Base-by-base conservation (phyloP, 1,140 invertebrate species). In the Bemisia tabaci region DNA sequence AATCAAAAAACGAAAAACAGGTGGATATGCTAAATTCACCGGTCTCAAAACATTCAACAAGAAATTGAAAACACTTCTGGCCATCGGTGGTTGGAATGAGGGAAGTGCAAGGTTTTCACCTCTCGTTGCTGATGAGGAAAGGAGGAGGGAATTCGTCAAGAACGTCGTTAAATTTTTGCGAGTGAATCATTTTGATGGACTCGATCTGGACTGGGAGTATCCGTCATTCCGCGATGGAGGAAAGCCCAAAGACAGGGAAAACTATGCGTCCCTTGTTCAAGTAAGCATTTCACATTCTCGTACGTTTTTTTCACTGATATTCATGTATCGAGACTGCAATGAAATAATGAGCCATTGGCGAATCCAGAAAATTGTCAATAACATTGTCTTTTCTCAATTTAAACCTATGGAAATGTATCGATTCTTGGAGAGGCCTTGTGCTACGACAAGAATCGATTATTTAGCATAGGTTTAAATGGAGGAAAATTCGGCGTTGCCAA, bases 181-280 rank as follows among this genome's bases (percentile, higher is more conserved):
- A 69, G 87, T 93, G 73, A 91, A 95, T 75, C 88, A 92, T 72
- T 98, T 98, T 76, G 94, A 98, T 79, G 95, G 95, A 11, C 82
- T 98, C 23, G 95, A 98, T 78, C 80, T 98, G 70, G 94, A 97
- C 75, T 98, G 94, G 94, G 94, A 97, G 75, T 97, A 97, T 80
- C 95, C 95, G 0, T 88, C 89, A 0, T 87, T 89, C 75, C 80
- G 94, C 59, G 94, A 97, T 75, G 95, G 95, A 12, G 90, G 91
- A 67, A 93, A 94, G 72, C 85, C 92, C 0, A 86, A 89, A 61
- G 95, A 98, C 76, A 87, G 85, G 67, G 85, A 91, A 70, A 92
- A 95, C 77, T 98, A 97, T 75, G 90, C 92, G 9, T 83, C 84
- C 71, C 83, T 98, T 22, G 90, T 96, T 27, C 82, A 87, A 82